These are phyloP conservation scores for Mystacornis crossleyi DNA, from an alignment of 2,113 vertebrate genomes.

Conservation along the genomic window DNA sequence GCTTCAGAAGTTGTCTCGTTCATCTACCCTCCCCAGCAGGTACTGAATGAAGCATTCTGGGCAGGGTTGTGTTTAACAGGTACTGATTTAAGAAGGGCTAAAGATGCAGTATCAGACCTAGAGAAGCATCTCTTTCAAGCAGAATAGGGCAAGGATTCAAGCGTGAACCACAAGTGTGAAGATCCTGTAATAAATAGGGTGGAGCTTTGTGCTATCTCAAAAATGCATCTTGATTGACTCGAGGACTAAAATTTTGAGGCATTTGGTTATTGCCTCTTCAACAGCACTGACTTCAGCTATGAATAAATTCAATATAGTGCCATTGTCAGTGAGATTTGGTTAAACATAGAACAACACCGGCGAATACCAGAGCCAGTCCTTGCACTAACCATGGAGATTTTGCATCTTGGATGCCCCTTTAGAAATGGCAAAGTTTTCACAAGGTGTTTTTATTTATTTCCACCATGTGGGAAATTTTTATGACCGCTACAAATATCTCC, in stretches of 20 bases:
- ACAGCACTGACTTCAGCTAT: background rate
- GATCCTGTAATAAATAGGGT: background rate
- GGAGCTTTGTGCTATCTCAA: background rate
- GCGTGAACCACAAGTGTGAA: background rate
- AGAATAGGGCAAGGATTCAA: background rate
- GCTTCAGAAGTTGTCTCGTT: background rate
- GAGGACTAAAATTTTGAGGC: background rate
- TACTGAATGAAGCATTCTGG: background rate
- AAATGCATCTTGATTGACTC: background rate
- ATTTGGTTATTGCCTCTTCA: background rate
- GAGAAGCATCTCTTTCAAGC: background rate
- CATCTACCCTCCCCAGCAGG: background rate
- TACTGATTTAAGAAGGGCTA: background rate
- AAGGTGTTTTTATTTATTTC: background rate
- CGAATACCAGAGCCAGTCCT: background rate
- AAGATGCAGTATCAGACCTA: background rate
- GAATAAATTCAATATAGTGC: background rate
- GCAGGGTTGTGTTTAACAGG: background rate
- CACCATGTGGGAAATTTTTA: background rate
- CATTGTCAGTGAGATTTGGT: background rate
- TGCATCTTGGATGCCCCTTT: background rate
- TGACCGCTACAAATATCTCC: background rate
- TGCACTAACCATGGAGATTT: background rate
- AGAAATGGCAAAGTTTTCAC: background rate
- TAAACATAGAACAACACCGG: background rate